phyloP scores from a whole-genome alignment of 2,888 invertebrate species.

The Drosophila niveifrons region DNA sequence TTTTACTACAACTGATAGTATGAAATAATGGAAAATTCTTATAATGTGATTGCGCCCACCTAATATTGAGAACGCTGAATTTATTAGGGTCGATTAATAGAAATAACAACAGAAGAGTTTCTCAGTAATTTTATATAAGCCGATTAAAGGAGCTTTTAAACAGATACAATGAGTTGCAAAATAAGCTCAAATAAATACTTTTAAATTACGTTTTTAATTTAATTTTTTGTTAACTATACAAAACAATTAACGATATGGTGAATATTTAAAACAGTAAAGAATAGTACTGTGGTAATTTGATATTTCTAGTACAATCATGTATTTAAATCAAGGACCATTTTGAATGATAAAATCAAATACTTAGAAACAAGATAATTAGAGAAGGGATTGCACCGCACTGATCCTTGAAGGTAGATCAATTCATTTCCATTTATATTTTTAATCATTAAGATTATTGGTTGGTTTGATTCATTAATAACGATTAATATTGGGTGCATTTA shows the following conservation, averaged over 20 bases:
- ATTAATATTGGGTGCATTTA: too few species aligned
- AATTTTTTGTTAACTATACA: too few species aligned
- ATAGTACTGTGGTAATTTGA: background rate
- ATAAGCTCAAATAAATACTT: too few species aligned
- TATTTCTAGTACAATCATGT: slow-evolving; percentile 12
- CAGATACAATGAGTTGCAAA: too few species aligned
- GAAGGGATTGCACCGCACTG: too few species aligned
- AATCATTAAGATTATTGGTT: too few species aligned
- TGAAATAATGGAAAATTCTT: background rate
- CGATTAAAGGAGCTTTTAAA: background rate
- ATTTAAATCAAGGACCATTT: background rate
- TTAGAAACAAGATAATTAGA: too few species aligned
- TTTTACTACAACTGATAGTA: background rate
- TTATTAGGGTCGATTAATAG: background rate
- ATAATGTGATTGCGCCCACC: background rate
- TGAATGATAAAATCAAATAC: too few species aligned
- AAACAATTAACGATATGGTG: background rate
- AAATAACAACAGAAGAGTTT: background rate
- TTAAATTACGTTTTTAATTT: too few species aligned
- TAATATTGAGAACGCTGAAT: background rate
- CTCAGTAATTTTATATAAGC: background rate
- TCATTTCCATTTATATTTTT: too few species aligned
- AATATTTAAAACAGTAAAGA: background rate
- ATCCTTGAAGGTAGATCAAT: too few species aligned
- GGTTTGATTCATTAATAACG: too few species aligned